Evolutionary conservation across 92 coral and sea anemone genomes (phyloP).

Genomic region (Epizoanthus stellaris): DNA sequence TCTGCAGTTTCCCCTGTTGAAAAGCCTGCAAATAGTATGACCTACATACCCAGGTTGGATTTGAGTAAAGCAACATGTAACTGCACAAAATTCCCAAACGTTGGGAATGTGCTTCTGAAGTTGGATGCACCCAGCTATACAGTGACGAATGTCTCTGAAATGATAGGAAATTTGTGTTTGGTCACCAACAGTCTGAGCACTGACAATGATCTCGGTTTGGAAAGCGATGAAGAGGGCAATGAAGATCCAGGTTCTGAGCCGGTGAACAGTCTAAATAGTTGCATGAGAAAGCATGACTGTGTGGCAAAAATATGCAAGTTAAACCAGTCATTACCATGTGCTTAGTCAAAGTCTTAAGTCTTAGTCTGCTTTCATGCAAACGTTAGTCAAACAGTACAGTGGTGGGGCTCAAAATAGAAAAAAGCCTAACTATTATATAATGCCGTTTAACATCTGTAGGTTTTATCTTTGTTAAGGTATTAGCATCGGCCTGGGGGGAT

Average conservation of each 20-base stretch:
- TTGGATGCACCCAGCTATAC: not conserved
- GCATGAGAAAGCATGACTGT: too few species aligned
- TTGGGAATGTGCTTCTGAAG: not conserved
- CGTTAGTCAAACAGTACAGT: too few species aligned
- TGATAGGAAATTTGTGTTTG: conserved; percentile 18
- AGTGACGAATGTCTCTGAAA: not conserved
- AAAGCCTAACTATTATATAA: too few species aligned
- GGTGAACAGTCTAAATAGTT: not conserved
- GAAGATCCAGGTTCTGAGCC: not conserved
- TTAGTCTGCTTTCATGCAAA: too few species aligned
- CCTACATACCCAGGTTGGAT: conserved; percentile 4
- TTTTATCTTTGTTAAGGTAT: too few species aligned
- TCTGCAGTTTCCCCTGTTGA: not conserved
- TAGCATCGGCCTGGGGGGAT: too few species aligned
- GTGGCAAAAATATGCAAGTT: too few species aligned
- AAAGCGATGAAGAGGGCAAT: not conserved
- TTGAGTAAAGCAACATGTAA: conserved; percentile 20
- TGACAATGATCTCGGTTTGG: not conserved
- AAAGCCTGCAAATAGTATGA: not conserved
- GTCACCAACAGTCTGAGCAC: not conserved
- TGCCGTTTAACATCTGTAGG: too few species aligned
- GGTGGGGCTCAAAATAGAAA: too few species aligned
- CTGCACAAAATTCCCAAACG: conserved; percentile 19
- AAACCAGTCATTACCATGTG: too few species aligned
- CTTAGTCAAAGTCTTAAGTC: too few species aligned